Base-by-base conservation (phyloP, 2,113 vertebrate genomes). In the Bostrychus sinensis region DNA sequence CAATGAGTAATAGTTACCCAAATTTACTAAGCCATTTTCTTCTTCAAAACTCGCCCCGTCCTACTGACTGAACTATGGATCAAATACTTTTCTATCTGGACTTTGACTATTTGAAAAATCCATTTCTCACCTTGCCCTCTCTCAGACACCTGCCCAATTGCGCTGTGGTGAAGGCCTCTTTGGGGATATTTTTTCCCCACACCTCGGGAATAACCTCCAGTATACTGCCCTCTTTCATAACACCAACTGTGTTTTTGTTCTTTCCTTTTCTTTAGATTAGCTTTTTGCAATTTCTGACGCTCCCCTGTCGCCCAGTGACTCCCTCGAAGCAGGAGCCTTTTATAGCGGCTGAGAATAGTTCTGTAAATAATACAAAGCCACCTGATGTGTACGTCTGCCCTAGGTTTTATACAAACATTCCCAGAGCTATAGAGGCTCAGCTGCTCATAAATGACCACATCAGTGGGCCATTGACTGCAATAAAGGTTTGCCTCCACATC, bases 291-390 rank as follows among this genome's bases (percentile, higher is more conserved):
- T 50, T 25, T 37, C 20, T 19, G 46, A 50, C 34, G 25, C 38
- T 50, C 30, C 46, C 17, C 32, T 37, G 58, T 60, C 55, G 22
- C 56, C 26, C 50, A 50, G 20, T 37, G 34, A 39, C 64, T 63
- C 26, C 37, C 64, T 74, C 37, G 1, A 59, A 39, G 61, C 46
- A 20, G 41, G 53, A 56, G 51, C 80, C 79, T 86, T 86, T 88
- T 82, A 86, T 86, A 84, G 77, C 37, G 50, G 56, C 57, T 70
- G 41, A 72, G 78, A 73, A 63, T 51, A 54, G 74, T 69, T 58
- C 65, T 80, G 74, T 89, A 81, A 89, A 89, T 86, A 86, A 88
- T 88, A 80, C 72, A 90, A 57, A 23, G 37, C 36, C 30, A 73
- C 36, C 32, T 56, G 28, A 63, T 56, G 60, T 57, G 62, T 61